Conservation (phyloP, 2,113 vertebrate species). For the Lasiurus borealis region DNA sequence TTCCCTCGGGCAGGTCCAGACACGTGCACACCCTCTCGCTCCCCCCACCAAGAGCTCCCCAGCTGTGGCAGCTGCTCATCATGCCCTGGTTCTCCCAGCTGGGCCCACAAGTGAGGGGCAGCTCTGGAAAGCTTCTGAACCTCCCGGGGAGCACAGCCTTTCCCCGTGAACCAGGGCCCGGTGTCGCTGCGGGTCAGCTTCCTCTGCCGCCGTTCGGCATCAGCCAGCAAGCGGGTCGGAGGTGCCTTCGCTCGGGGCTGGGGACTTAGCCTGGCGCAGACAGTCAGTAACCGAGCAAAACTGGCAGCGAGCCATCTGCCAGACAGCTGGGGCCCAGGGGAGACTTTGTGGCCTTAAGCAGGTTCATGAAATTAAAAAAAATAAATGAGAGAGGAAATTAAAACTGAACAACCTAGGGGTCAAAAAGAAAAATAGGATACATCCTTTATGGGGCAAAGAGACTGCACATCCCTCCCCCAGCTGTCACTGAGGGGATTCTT, state of each 20-base stretch:
- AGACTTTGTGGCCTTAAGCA: slow-evolving; percentile 75
- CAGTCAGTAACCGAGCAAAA: slow-evolving; percentile 4
- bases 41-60: too few species aligned
- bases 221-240: background rate
- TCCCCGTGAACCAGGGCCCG: background rate
- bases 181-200: background rate
- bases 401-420: slow-evolving; percentile 60
- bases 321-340: slow-evolving; percentile 40
- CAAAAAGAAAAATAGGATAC: slow-evolving; percentile 75
- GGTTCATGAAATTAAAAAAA: slow-evolving; percentile 69
- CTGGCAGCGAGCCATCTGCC: slow-evolving; percentile 75
- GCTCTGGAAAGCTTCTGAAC: background rate
- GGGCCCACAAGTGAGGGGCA: background rate
- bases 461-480: slow-evolving; percentile 64
- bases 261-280: background rate
- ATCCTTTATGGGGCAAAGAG: slow-evolving; percentile 55
- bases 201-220: background rate
- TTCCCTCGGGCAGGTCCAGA: accelerated
- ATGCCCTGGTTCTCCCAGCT: background rate
- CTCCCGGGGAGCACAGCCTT: background rate
- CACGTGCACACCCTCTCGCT: background rate
- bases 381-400: slow-evolving; percentile 69
- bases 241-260: background rate
- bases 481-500: slow-evolving; percentile 15
- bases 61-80: background rate